phyloP scores from a whole-genome alignment of 2,113 vertebrate genomes.

The Hippopotamus amphibius region DNA sequence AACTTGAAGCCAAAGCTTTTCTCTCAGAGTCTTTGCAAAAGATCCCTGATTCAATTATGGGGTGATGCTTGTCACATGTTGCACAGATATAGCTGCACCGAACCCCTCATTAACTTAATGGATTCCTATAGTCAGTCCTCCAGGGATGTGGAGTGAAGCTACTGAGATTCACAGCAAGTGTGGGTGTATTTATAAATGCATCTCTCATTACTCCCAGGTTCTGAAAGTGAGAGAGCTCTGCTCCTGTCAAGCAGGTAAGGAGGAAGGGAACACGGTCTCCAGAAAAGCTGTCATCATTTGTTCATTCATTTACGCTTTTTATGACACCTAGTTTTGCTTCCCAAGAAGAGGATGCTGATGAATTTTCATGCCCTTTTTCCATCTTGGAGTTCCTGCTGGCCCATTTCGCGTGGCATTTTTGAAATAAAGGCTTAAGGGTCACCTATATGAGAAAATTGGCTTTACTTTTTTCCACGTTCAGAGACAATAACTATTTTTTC shows the following conservation, averaged over 20 bases:
- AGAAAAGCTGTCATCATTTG: neutral
- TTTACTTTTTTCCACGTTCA: neutral
- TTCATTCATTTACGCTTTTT: neutral
- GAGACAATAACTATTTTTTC: neutral
- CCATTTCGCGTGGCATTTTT: neutral
- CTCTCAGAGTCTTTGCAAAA: neutral
- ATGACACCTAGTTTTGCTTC: neutral
- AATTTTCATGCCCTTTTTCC: neutral
- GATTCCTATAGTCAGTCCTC: constrained; percentile 48
- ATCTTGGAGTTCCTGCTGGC: neutral
- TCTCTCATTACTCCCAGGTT: neutral
- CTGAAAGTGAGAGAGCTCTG: neutral
- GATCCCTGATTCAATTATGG: neutral
- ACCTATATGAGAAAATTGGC: neutral
- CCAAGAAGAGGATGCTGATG: neutral
- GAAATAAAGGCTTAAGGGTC: neutral
- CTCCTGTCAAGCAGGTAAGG: neutral
- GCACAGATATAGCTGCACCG: neutral
- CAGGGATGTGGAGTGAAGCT: neutral
- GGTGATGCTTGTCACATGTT: neutral
- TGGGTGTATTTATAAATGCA: constrained; percentile 46
- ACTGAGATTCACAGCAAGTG: neutral
- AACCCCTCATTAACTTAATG: constrained; percentile 46
- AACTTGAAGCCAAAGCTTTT: neutral
- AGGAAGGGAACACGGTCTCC: accelerated